Conservation (phyloP, 2,888 invertebrate genomes). For the Oithona nana region DNA sequence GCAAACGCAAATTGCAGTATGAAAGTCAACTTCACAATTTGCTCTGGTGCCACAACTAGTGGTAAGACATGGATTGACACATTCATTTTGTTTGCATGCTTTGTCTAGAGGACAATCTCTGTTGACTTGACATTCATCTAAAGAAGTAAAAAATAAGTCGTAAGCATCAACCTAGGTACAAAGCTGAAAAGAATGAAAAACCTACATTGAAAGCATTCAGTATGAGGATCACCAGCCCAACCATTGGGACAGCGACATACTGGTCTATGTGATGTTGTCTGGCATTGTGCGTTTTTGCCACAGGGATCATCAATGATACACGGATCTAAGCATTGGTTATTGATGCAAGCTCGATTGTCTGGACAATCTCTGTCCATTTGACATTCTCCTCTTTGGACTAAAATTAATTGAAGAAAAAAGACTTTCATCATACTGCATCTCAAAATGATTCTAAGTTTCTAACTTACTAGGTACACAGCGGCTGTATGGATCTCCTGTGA, state of each 20-base stretch:
- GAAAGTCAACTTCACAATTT: constrained; percentile 53
- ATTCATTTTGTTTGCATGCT: constrained; percentile 67
- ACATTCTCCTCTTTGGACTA: constrained; percentile 23
- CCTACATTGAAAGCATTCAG: constrained; percentile 35
- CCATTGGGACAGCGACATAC: constrained; percentile 63
- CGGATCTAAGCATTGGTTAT: constrained; percentile 22
- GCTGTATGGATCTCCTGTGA: constrained; percentile 15
- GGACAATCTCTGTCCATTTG: constrained; percentile 24
- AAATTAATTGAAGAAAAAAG: neutral
- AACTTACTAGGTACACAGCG: constrained; percentile 32
- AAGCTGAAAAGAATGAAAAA: neutral
- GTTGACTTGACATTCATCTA: constrained; percentile 59
- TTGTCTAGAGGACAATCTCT: constrained; percentile 55
- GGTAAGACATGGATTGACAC: constrained; percentile 38
- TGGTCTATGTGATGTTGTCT: constrained; percentile 43
- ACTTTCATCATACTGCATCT: no score
- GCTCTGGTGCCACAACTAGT: constrained; percentile 49
- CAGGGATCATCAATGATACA: constrained; percentile 30
- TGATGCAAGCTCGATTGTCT: constrained; percentile 24
- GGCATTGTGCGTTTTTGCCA: constrained; percentile 55
- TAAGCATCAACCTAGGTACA: no score
- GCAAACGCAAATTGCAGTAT: constrained; percentile 49
- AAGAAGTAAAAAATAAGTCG: no score
- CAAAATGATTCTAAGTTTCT: constrained; percentile 38
- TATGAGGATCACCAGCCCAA: constrained; percentile 71